A percentile compares a stretch with the other conserved stretches of the same genome.
These are phyloP conservation scores for Bubo scandiacus DNA, from an alignment of 2,113 vertebrate species.

Conservation along the genomic window DNA sequence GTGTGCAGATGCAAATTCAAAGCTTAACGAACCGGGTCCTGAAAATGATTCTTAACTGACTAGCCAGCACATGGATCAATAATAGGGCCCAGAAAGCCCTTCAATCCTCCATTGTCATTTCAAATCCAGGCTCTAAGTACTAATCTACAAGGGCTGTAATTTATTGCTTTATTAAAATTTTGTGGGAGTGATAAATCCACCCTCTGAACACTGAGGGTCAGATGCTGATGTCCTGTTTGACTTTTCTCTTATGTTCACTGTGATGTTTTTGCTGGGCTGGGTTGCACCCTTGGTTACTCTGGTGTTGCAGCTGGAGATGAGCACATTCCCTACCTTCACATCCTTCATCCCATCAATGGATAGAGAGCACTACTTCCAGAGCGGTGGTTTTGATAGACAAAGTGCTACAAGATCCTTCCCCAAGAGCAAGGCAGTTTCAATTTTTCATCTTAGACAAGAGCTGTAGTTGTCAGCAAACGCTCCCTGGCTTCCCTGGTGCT, in stretches of 20 bases:
- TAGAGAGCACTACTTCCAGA: background rate
- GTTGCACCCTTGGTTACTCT: background rate
- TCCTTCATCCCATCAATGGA: background rate
- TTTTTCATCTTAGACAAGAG: background rate
- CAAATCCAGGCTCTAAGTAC: conserved; percentile 8
- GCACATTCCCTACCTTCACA: background rate
- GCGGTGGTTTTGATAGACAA: background rate
- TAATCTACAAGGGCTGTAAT: conserved; percentile 47
- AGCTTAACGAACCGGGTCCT: conserved; percentile 33
- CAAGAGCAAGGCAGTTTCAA: background rate
- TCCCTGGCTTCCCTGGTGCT: background rate
- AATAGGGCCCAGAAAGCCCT: background rate
- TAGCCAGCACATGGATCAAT: background rate
- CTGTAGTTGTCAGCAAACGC: background rate
- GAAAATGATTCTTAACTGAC: conserved; percentile 36
- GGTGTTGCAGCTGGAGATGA: background rate
- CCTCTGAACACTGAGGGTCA: background rate
- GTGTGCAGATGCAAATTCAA: conserved; percentile 31
- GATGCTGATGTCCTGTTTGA: background rate
- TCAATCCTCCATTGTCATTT: conserved; percentile 51
- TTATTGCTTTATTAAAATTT: conserved; percentile 63
- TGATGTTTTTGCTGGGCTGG: background rate
- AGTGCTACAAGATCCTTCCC: background rate
- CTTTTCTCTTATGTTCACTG: background rate
- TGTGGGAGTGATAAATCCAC: conserved; percentile 56